Percentiles rank a stretch among this genome's conserved stretches.
Conservation (phyloP, 2,113 vertebrate species). For the Benitochromis conjunctus region DNA sequence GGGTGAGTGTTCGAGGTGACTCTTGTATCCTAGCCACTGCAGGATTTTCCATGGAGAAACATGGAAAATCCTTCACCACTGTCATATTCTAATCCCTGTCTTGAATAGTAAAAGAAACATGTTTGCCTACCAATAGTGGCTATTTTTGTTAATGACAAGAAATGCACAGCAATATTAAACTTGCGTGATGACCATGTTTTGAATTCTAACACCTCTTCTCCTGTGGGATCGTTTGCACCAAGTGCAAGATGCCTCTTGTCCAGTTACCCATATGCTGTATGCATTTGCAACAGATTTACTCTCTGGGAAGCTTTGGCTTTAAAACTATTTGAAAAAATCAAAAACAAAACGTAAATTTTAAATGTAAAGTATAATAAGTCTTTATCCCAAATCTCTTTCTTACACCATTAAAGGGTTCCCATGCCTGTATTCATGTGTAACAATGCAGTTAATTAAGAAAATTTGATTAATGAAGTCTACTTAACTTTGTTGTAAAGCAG, state of each 20-base stretch:
- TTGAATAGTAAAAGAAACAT: background rate
- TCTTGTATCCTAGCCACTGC: background rate
- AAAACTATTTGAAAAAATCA: background rate
- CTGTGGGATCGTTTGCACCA: constrained; percentile 15
- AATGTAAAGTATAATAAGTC: background rate
- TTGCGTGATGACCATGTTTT: constrained; percentile 31
- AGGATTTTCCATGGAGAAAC: background rate
- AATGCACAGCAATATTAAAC: background rate
- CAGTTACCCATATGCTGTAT: background rate
- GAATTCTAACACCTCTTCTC: constrained; percentile 54
- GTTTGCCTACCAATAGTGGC: background rate
- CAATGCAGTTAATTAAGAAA: background rate
- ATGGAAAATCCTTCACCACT: background rate
- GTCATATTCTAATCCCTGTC: background rate
- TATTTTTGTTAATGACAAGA: background rate
- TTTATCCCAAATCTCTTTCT: background rate
- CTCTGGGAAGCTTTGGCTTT: background rate
- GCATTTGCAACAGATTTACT: background rate
- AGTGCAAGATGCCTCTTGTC: constrained; percentile 29
- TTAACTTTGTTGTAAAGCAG: background rate
- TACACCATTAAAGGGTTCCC: background rate
- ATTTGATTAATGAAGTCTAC: background rate
- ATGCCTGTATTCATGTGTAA: background rate
- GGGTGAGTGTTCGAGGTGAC: constrained; percentile 45
- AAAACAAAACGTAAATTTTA: background rate